Evolutionary conservation across 2,888 invertebrate species (phyloP).

Genomic region (Piscicola geometra): DNA sequence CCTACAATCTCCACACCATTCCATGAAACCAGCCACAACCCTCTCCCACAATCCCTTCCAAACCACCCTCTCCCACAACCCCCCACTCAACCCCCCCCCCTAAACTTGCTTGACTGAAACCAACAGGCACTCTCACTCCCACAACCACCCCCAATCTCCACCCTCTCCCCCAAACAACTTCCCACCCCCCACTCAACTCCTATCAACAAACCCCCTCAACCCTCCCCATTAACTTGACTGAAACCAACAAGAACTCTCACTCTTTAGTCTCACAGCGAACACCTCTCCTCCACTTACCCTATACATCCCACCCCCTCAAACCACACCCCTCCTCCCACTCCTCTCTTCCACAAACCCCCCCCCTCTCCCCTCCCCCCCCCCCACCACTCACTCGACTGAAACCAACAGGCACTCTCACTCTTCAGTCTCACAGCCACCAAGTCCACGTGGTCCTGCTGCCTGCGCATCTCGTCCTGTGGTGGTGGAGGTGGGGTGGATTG

Average conservation of each 20-base stretch:
- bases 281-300: too few relatives aligned
- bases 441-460: constrained; percentile 88
- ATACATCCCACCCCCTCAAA: neutral
- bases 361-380: neutral
- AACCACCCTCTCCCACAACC: neutral
- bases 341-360: neutral
- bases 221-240: constrained; percentile 46
- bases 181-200: too few relatives aligned
- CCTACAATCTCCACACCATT: too few relatives aligned
- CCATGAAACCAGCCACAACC: too few relatives aligned
- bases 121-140: constrained; percentile 58
- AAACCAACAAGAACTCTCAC: constrained; percentile 59
- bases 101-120: constrained; percentile 52
- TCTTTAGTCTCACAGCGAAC: constrained; percentile 62
- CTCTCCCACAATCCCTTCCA: too few relatives aligned
- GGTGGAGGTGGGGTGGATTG: too few relatives aligned
- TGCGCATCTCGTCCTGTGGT: constrained; percentile 74
- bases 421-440: constrained; percentile 68
- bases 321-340: neutral
- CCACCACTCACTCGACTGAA: constrained; percentile 49
- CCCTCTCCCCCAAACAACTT: neutral
- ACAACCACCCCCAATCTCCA: neutral
- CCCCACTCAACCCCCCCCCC: constrained; percentile 10
- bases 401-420: constrained; percentile 59
- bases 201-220: too few relatives aligned